A percentile compares a stretch with the other conserved stretches of the same genome.
Evolutionary conservation across 2,113 vertebrate genomes (phyloP).

Genomic region (Riparia riparia): DNA sequence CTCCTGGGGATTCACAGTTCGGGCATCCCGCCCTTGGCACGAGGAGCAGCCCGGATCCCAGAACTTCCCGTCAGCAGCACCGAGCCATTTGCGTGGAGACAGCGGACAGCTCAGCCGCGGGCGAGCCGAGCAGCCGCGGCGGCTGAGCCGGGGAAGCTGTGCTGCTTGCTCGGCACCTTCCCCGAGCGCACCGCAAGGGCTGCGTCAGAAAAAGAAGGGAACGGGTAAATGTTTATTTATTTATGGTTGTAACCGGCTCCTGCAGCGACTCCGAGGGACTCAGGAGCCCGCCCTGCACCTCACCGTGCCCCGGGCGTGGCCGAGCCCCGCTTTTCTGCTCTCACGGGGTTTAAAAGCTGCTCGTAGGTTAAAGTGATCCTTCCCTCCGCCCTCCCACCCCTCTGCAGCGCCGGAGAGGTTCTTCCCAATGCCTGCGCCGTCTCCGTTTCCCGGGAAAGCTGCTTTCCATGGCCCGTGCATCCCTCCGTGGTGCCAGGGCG

Average conservation of each 20-base stretch:
- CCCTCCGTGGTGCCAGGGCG: rapidly evolving
- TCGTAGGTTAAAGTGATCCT: rapidly evolving
- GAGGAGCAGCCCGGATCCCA: not conserved
- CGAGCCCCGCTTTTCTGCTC: not conserved
- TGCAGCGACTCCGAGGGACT: rapidly evolving
- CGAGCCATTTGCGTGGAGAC: not conserved
- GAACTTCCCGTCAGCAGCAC: not conserved
- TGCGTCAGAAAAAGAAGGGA: not conserved
- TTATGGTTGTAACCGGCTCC: not conserved
- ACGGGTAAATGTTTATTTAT: not conserved
- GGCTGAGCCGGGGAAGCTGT: not conserved
- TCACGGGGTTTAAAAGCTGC: not conserved
- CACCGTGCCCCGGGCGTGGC: rapidly evolving
- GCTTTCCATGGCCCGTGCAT: rapidly evolving
- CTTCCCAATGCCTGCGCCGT: rapidly evolving
- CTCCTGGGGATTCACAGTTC: rapidly evolving
- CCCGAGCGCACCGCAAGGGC: not conserved
- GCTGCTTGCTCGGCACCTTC: not conserved
- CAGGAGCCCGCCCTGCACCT: not conserved
- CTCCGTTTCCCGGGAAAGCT: not conserved
- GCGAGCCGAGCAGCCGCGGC: not conserved
- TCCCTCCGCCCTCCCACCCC: not conserved
- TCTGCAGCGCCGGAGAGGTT: not conserved
- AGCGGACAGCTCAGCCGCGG: not conserved
- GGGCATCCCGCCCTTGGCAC: not conserved